A percentile compares a stretch with the other conserved stretches of the same genome.
phyloP scores from a whole-genome alignment of 2,888 invertebrate genomes.

The Nesidiocoris tenuis region DNA sequence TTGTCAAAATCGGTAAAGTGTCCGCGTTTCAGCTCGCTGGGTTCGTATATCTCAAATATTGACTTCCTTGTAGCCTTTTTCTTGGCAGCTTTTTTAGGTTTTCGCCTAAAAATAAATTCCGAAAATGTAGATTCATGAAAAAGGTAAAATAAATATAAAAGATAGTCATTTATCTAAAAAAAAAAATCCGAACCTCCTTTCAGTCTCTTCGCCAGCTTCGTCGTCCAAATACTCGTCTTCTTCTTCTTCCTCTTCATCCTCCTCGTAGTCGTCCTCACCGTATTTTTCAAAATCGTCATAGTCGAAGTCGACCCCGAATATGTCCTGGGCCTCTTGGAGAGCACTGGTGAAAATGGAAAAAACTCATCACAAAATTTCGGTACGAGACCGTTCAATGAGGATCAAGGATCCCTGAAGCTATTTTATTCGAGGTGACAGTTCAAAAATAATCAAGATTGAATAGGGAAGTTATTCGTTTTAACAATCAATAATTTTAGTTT shows the following conservation, averaged over 20 bases:
- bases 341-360: conserved; percentile 58
- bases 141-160: background rate
- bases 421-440: no score
- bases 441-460: no score
- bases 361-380: no score
- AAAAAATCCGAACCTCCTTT: conserved; percentile 52
- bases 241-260: conserved; percentile 75
- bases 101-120: conserved; percentile 53
- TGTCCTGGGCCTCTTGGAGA: conserved; percentile 96
- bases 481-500: no score
- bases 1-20: conserved; percentile 93
- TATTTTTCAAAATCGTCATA: conserved; percentile 87
- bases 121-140: background rate
- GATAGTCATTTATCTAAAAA: no score
- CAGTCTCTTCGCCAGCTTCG: conserved; percentile 61
- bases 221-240: conserved; percentile 78
- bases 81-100: conserved; percentile 72
- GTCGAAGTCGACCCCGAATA: conserved; percentile 98
- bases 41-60: conserved; percentile 94
- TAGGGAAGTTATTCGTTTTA: no score
- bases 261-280: conserved; percentile 81
- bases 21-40: conserved; percentile 92
- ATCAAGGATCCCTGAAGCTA: no score
- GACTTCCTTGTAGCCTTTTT: conserved; percentile 80
- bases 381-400: no score